Evolutionary conservation across 2,888 invertebrate species (phyloP).

Genomic region (Napeogenes sylphis): DNA sequence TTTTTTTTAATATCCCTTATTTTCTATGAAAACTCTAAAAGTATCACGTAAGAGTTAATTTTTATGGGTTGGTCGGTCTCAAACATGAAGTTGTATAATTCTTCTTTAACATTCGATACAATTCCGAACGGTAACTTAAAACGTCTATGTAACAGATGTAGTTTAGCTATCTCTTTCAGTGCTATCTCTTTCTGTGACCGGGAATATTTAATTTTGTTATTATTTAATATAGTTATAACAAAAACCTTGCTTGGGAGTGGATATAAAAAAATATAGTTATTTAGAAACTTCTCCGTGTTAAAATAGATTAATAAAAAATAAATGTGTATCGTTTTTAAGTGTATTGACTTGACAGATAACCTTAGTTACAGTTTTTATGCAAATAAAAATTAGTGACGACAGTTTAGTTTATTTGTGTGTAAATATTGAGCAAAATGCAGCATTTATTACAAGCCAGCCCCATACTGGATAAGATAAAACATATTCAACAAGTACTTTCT

Average conservation of each 20-base stretch:
- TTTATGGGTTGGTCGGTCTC: no score
- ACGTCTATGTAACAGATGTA: slow-evolving; percentile 1
- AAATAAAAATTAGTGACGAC: slow-evolving; percentile 19
- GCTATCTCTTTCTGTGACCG: slow-evolving; percentile 22
- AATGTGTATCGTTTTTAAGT: background rate
- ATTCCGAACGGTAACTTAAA: slow-evolving; percentile 4
- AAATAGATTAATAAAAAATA: background rate
- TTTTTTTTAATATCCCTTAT: no score
- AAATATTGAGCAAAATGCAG: slow-evolving; percentile 51
- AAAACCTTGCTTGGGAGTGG: background rate
- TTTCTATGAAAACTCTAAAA: no score
- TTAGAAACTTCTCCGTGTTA: background rate
- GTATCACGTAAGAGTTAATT: no score
- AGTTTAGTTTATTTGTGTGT: slow-evolving; percentile 17
- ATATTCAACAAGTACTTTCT: slow-evolving; percentile 68
- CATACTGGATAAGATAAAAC: slow-evolving; percentile 73
- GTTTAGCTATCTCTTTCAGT: slow-evolving; percentile 4
- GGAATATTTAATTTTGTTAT: slow-evolving; percentile 31
- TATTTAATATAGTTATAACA: background rate
- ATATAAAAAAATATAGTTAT: background rate
- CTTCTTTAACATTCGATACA: background rate
- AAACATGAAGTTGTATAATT: no score
- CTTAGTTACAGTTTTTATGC: slow-evolving; percentile 31
- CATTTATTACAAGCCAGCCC: slow-evolving; percentile 76
- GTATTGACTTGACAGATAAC: slow-evolving; percentile 45